Evolutionary conservation across 2,797 vertebrate genomes (phyloP).

Genomic region (Stomatorhinus walkeri): DNA sequence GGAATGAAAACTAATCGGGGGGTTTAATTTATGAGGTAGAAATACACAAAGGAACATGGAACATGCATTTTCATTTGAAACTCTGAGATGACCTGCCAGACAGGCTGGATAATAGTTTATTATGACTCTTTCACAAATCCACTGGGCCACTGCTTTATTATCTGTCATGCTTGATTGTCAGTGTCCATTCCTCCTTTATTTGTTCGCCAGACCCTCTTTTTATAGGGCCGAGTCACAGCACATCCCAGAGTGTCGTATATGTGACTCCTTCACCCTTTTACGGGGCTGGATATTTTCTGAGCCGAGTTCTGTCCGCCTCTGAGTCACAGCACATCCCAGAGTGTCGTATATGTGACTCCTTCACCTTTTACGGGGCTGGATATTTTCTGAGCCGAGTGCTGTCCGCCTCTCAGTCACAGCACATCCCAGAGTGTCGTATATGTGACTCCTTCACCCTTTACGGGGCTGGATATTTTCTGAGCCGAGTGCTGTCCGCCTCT

Average conservation of each 20-base stretch:
- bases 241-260: neutral
- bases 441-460: neutral
- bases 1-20: neutral
- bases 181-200: neutral
- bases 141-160: neutral
- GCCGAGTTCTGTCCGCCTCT: neutral
- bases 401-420: too few species aligned
- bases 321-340: neutral
- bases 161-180: neutral
- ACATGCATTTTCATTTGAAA: neutral
- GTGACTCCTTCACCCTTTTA: neutral
- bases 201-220: neutral
- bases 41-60: neutral
- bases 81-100: neutral
- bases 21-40: neutral
- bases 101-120: neutral
- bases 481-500: neutral
- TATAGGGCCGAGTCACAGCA: neutral
- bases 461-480: neutral
- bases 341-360: neutral
- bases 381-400: too few species aligned
- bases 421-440: neutral
- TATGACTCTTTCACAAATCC: neutral
- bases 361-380: too few species aligned
- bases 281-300: neutral